Evolutionary conservation across 2,113 vertebrate genomes (phyloP), one percentile per base, ranked within the genome.

Genomic region (Tachycineta bicolor): DNA sequence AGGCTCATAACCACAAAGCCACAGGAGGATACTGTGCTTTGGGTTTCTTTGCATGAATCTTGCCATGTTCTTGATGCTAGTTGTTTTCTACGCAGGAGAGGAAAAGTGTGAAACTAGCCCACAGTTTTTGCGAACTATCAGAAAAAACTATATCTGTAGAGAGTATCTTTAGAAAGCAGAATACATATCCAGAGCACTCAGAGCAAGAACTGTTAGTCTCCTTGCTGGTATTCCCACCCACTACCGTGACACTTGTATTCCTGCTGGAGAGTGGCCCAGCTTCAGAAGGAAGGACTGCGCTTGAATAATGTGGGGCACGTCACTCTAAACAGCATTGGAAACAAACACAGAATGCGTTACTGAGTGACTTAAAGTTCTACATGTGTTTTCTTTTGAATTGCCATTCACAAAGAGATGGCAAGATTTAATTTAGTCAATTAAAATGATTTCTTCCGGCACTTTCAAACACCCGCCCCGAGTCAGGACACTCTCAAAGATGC

Each of bases 151-250:
- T 95, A 41, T 52, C 83, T 52, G 44, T 37, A 74, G 76, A 23
- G 47, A 81, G 44, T 96, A 94, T 96, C 89, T 95, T 97, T 94
- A 95, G 94, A 94, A 95, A 87, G 56, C 64, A 70, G 76, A 77
- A 49, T 81, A 41, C 60, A 14, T 68, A 89, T 71, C 68, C 83
- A 91, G 89, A 93, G 83, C 68, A 44, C 64, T 87, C 43, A 81
- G 56, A 93, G 86, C 1, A 11, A 83, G 64, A 90, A 47, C 86
- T 93, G 94, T 93, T 93, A 89, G 64, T 59, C 60, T 83, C 4
- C 94, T 78, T 74, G 68, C 83, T 92, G 24, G 80, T 74, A 70
- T 86, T 67, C 52, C 88, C 95, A 92, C 96, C 94, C 86, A 95
- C 96, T 83, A 46, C 46, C 9, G 1, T 83, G 79, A 69, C 86